Percentiles rank a stretch among this genome's conserved stretches.
Evolutionary conservation across 2,113 vertebrate species (phyloP).

Genomic region (Boulengerochromis microlepis): DNA sequence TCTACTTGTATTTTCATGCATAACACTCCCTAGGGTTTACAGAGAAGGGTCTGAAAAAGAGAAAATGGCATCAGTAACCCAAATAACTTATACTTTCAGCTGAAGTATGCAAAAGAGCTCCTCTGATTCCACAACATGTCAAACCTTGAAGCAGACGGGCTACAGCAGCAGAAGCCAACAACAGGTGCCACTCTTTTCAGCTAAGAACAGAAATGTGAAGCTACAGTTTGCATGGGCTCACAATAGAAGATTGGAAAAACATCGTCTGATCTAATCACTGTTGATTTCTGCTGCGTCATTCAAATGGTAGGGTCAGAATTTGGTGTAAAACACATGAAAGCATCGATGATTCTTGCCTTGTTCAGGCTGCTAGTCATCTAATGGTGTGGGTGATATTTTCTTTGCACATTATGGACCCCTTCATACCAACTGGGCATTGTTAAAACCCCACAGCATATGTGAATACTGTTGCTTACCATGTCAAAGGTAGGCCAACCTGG

Average conservation of each 20-base stretch:
- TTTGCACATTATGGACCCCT: background rate
- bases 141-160: background rate
- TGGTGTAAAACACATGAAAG: background rate
- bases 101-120: background rate
- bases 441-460: background rate
- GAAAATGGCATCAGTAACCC: background rate
- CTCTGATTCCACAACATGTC: background rate
- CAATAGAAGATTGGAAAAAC: background rate
- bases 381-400: background rate
- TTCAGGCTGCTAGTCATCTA: background rate
- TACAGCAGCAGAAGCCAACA: background rate
- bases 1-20: background rate
- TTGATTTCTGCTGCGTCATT: background rate
- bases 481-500: background rate
- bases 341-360: background rate
- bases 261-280: background rate
- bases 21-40: background rate
- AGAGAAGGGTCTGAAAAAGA: background rate
- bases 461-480: background rate
- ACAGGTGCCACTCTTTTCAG: background rate
- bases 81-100: background rate
- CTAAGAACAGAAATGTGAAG: background rate
- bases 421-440: background rate
- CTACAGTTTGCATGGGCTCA: background rate
- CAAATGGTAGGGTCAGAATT: background rate